Conservation (phyloP, 2,113 vertebrate species). For the Alectura lathami region DNA sequence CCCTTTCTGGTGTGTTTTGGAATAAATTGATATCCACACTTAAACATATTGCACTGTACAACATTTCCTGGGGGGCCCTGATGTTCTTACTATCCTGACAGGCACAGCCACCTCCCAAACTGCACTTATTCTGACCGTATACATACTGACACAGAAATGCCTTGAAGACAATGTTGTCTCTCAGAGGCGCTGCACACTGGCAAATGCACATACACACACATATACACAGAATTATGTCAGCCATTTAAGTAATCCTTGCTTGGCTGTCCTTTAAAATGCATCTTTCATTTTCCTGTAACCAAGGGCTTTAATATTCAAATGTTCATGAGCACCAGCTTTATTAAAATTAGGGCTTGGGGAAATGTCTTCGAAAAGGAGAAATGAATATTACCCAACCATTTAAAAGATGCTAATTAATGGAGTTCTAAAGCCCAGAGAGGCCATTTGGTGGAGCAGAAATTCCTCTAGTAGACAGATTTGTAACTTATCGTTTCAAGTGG, state of each 20-base stretch:
- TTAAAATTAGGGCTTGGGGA: slow-evolving; percentile 82
- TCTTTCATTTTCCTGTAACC: slow-evolving; percentile 72
- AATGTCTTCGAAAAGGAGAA: slow-evolving; percentile 71
- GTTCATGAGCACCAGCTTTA: slow-evolving; percentile 77
- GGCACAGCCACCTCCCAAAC: neutral
- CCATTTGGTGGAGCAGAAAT: slow-evolving; percentile 61
- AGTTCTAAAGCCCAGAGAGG: slow-evolving; percentile 76
- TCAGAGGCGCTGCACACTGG: slow-evolving; percentile 42
- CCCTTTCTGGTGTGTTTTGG: slow-evolving; percentile 38
- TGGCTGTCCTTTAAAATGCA: slow-evolving; percentile 72
- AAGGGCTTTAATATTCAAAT: slow-evolving; percentile 80
- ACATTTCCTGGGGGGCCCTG: neutral
- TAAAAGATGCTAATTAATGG: slow-evolving; percentile 85
- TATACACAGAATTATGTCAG: slow-evolving; percentile 24
- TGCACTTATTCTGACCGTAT: neutral
- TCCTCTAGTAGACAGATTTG: slow-evolving; percentile 62
- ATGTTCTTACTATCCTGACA: neutral
- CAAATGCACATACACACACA: neutral
- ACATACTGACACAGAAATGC: neutral
- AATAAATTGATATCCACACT: slow-evolving; percentile 9
- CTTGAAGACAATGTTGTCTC: slow-evolving; percentile 59
- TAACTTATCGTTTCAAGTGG: slow-evolving; percentile 10
- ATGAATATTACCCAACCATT: slow-evolving; percentile 79
- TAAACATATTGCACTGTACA: neutral
- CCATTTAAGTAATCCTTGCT: slow-evolving; percentile 58